Evolutionary conservation across 2,797 vertebrate genomes (phyloP), one percentile per base, ranked within the genome.

Genomic region (Steatocranus sp.): DNA sequence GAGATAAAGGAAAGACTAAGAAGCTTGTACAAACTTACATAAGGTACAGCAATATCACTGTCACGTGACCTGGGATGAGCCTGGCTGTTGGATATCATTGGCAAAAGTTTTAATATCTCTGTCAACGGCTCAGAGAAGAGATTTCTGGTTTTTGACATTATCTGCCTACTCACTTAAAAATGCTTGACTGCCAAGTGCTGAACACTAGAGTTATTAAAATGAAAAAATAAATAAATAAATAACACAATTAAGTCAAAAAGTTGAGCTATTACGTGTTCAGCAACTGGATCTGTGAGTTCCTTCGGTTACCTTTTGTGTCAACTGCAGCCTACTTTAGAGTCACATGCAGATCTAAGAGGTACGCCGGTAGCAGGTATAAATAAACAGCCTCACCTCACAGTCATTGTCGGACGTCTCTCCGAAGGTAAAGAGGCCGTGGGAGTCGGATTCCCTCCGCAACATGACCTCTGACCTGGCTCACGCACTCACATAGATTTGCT

Each of bases 331-430:
- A 30, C 10, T 32, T 46, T 48, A 32, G 0, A 70, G 38, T 6
- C 38, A n/a, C 17, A 2, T 15, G 11, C 41, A 34, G 20, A 23
- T 8, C 34, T 18, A 2, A 34, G 11, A 20, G 11, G 38, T 43
- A 4, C 4, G 20, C 25, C 23, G 34, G 12, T 6, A 23, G 9
- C 20, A 18, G 77, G 18, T 74, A 49, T 8, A 48, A 81, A 73
- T 46, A 41, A 34, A 50, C 10, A 50, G 54, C 14, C 89, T 89
- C 91, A 97, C 96, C 95, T 95, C 95, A 77, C 93, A 94, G 90
- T 96, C 94, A 78, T 96, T 92, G 91, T 96, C 93, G 4, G 95
- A 96, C 66, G 92, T 94, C 87, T 96, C 96, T 83, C 91, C 87
- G 5, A 94, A 95, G 86, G 94, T 94, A 86, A 95, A 94, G n/a